Base-by-base conservation (phyloP, 2,113 vertebrate genomes). In the Mola mola region DNA sequence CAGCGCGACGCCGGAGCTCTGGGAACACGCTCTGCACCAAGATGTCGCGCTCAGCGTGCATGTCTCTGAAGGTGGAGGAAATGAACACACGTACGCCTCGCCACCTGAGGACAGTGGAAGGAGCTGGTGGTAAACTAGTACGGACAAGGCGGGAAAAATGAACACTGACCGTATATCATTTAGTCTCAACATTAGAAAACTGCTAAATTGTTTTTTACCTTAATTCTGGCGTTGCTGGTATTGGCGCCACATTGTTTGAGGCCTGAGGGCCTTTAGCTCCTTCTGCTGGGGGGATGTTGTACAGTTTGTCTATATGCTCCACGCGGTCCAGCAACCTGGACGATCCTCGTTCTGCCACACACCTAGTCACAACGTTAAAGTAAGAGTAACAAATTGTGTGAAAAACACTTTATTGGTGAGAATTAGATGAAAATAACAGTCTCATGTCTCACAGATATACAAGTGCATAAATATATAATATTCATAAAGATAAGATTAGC, bases 41-140 rank as follows among this genome's bases (percentile, higher is more conserved):
- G 47, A 95, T 36, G 75, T 97, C 93, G 0, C 95, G 90, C 78
- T 97, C 95, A 0, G 92, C 90, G 0, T 95, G 93, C 94, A 96
- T 95, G 88, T 97, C 95, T 51, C 94, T 90, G 81, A 97, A 96
- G 6, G 95, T 96, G 62, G 95, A 97, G 8, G 95, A 96, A 72
- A 97, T 90, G 28, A 97, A 97, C 3, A 96, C 85, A 0, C 93
- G 91, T 13, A 96, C 65, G 2, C 78, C 86, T 44, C 72, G 85
- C 95, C 95, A 97, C 56, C 95, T 96, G 70, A 46, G 1, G 4
- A 31, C 25, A 40, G 36, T 63, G 15, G 11, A 9, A 6, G 6
- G 7, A 66, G 8, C 2, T 11, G 2, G 3, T 16, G 31, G 48
- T 25, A 38, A 57, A 59, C 1, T 2, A 9, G 13, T 3, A 16